Percentiles rank a stretch among this genome's conserved stretches.
Evolutionary conservation across 2,888 invertebrate genomes (phyloP).

Genomic region (Corythucha ciliata): DNA sequence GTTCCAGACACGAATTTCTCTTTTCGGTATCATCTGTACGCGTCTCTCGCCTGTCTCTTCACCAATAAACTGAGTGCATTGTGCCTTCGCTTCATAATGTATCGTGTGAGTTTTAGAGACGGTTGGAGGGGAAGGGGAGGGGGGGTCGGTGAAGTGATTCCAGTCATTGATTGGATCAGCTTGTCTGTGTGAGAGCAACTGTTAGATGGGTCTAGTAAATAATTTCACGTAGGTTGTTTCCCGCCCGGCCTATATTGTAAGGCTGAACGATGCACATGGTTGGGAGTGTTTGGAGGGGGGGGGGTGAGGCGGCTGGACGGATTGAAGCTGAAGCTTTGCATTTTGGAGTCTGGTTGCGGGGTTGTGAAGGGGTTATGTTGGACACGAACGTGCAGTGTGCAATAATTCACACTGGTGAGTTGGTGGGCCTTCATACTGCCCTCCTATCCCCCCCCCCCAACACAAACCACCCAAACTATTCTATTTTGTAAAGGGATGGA

Average conservation of each 20-base stretch:
- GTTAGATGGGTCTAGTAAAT: constrained; percentile 26
- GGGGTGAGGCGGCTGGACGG: neutral
- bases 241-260: neutral
- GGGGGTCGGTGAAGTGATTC: no score
- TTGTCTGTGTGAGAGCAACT: constrained; percentile 16
- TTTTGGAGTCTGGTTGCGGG: constrained; percentile 18
- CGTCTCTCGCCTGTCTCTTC: no score
- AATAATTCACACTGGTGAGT: constrained; percentile 25
- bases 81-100: constrained; percentile 21
- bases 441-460: no score
- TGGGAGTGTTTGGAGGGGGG: constrained; percentile 5
- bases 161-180: constrained; percentile 24
- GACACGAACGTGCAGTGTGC: constrained; percentile 26
- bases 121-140: no score
- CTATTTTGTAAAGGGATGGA: neutral
- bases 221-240: constrained; percentile 25
- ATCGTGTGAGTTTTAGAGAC: no score
- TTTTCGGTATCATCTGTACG: no score
- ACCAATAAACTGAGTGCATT: no score
- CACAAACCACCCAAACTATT: no score
- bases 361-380: no score
- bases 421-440: no score
- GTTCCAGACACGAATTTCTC: no score
- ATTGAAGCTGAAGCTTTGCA: constrained; percentile 1
- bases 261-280: neutral